Evolutionary conservation across 2,888 invertebrate genomes (phyloP).

Genomic region (Hyposoter dolosus): DNA sequence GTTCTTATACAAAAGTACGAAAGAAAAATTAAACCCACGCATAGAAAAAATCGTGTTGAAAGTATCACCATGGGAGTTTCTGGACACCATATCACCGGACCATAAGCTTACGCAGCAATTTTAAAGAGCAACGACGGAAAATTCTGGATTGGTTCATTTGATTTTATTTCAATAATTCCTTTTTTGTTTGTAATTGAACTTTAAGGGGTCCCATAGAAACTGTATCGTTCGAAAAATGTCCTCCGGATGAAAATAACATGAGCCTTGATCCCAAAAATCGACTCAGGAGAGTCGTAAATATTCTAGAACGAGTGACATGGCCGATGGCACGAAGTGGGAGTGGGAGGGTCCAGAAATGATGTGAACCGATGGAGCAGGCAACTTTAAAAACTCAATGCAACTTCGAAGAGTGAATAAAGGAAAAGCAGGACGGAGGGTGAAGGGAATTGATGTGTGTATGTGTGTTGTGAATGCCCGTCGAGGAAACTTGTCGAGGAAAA

Average conservation of each 20-base stretch:
- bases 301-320: constrained; percentile 16
- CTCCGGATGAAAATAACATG: constrained; percentile 45
- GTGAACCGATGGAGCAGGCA: constrained; percentile 49
- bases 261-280: not conserved
- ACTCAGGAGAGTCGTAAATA: not conserved
- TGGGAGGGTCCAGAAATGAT: constrained; percentile 29
- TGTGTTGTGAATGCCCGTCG: constrained; percentile 24
- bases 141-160: too few species aligned
- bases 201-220: not conserved
- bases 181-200: too few species aligned
- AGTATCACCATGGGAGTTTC: not conserved
- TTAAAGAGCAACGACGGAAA: too few species aligned
- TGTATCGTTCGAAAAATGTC: constrained; percentile 74
- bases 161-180: too few species aligned
- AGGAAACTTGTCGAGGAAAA: constrained; percentile 1
- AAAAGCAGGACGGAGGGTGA: not conserved
- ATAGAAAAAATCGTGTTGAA: too few species aligned
- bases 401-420: constrained; percentile 63
- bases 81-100: not conserved
- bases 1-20: not conserved
- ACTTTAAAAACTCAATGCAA: constrained; percentile 72
- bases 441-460: constrained; percentile 1
- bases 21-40: not conserved
- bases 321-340: constrained; percentile 32
- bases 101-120: too few species aligned